These are phyloP conservation scores for Himalopsyche phryganea DNA, from an alignment of 1,140 invertebrate species.

Conservation along the genomic window DNA sequence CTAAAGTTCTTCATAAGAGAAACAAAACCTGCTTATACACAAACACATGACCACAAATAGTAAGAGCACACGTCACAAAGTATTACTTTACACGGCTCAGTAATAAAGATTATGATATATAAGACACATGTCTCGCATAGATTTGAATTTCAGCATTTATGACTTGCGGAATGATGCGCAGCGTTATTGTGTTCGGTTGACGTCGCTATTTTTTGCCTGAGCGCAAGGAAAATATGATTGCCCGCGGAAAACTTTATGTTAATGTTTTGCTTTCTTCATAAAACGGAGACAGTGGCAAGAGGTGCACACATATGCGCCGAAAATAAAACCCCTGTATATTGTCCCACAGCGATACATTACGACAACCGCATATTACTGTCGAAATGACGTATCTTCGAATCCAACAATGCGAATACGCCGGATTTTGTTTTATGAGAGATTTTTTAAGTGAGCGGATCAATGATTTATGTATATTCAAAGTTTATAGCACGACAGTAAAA, in stretches of 20 bases:
- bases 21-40: too few species aligned
- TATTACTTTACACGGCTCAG: conserved; percentile 7
- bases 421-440: too few species aligned
- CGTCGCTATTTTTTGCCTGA: conserved; percentile 1
- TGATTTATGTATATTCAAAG: too few species aligned
- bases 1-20: too few species aligned
- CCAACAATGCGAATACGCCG: too few species aligned
- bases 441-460: too few species aligned
- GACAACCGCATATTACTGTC: too few species aligned
- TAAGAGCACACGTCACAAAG: too few species aligned
- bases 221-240: conserved; percentile 12
- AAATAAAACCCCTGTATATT: conserved; percentile 13
- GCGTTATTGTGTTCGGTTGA: conserved; percentile 23
- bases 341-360: too few species aligned
- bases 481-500: too few species aligned
- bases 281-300: conserved; percentile 19
- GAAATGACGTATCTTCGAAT: too few species aligned
- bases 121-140: conserved; percentile 24
- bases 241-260: conserved; percentile 30
- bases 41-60: too few species aligned
- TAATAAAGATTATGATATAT: conserved; percentile 34
- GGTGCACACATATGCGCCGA: conserved; percentile 18
- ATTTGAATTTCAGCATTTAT: conserved; percentile 24
- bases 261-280: conserved; percentile 29
- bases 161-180: conserved; percentile 10